These are phyloP conservation scores for Apamea sordens DNA, from an alignment of 2,888 invertebrate genomes.

Conservation along the genomic window DNA sequence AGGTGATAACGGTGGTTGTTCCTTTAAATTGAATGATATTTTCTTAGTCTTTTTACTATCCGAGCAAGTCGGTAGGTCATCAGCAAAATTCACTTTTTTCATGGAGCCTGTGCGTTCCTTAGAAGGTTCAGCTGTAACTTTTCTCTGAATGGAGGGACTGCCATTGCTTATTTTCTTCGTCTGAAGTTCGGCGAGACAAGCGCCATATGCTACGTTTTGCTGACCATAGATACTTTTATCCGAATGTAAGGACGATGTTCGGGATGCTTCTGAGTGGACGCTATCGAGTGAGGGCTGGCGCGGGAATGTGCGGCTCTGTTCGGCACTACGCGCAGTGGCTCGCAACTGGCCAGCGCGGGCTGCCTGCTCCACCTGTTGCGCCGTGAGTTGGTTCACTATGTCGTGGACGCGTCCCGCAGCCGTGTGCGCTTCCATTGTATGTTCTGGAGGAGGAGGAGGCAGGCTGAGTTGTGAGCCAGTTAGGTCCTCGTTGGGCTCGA, in stretches of 20 bases:
- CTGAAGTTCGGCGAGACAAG: conserved; percentile 90
- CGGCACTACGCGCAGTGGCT: conserved; percentile 80
- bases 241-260: conserved; percentile 84
- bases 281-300: conserved; percentile 90
- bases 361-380: conserved; percentile 82
- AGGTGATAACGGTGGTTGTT: conserved; percentile 90
- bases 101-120: conserved; percentile 88
- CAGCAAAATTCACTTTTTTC: conserved; percentile 91
- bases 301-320: conserved; percentile 85
- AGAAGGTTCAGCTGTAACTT: conserved; percentile 77
- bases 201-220: conserved; percentile 84
- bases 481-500: conserved; percentile 89
- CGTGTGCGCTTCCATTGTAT: conserved; percentile 81
- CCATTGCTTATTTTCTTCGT: conserved; percentile 87
- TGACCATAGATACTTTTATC: conserved; percentile 83
- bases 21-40: conserved; percentile 91
- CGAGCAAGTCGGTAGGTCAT: conserved; percentile 87
- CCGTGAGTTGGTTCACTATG: conserved; percentile 83
- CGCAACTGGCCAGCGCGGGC: conserved; percentile 82
- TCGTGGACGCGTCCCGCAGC: conserved; percentile 85
- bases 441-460: conserved; percentile 93
- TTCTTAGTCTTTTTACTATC: conserved; percentile 91
- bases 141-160: conserved; percentile 81
- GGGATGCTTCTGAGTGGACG: conserved; percentile 88
- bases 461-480: conserved; percentile 93